These are phyloP conservation scores for Ciconia maguari DNA, from an alignment of 2,113 vertebrate species.

Conservation along the genomic window DNA sequence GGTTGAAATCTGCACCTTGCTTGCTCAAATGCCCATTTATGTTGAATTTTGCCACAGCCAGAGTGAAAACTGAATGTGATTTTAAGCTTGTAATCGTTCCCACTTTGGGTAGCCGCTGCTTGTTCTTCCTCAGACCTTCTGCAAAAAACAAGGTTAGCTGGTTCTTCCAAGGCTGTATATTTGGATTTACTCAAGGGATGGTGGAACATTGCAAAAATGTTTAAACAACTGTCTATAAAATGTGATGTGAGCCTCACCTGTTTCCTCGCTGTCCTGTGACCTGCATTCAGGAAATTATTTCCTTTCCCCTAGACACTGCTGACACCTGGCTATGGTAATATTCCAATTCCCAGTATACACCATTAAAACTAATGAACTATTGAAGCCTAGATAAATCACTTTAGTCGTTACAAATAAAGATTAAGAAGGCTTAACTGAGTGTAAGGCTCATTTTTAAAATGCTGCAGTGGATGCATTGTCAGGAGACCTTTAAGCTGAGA, in stretches of 20 bases:
- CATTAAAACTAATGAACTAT: not conserved
- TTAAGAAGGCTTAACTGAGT: slow-evolving; percentile 26
- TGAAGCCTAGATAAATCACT: slow-evolving; percentile 22
- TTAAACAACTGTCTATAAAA: not conserved
- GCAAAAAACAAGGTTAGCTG: not conserved
- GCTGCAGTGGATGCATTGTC: not conserved
- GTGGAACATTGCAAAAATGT: not conserved
- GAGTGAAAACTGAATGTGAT: not conserved
- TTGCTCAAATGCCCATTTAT: not conserved
- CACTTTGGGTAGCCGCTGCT: not conserved
- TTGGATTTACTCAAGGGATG: not conserved
- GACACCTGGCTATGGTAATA: not conserved
- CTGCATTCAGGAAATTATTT: not conserved
- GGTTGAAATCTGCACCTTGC: not conserved
- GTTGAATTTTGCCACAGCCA: not conserved
- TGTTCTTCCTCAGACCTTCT: not conserved
- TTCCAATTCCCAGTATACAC: not conserved
- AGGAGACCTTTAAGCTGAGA: not conserved
- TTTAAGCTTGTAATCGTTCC: not conserved
- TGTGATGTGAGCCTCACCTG: not conserved
- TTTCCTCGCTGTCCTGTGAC: not conserved
- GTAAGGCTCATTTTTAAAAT: not conserved
- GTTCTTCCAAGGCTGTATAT: not conserved
- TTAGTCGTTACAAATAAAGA: not conserved
- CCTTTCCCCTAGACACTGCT: not conserved